A percentile compares a stretch with the other conserved stretches of the same genome.
Conservation (phyloP, 2,888 invertebrate genomes). For the Acheta domesticus region DNA sequence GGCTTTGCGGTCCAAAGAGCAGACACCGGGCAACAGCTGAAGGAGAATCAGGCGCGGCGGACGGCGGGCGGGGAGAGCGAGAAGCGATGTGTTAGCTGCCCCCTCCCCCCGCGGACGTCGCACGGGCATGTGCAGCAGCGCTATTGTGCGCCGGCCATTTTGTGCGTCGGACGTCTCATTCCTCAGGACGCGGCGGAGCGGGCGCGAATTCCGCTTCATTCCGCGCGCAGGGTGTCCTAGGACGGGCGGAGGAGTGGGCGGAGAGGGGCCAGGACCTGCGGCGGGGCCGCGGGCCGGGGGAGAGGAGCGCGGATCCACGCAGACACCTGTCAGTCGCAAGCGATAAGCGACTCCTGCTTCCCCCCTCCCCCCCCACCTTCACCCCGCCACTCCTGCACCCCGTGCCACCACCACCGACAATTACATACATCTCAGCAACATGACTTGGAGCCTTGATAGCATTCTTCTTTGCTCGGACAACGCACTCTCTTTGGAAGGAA, state of each 20-base stretch:
- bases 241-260: neutral
- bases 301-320: neutral
- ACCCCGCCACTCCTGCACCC: no score
- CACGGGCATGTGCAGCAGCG: neutral
- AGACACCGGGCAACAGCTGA: neutral
- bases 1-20: conserved; percentile 7
- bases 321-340: neutral
- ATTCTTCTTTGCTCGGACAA: no score
- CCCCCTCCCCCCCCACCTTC: no score
- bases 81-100: neutral
- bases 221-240: neutral
- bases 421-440: no score
- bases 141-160: conserved; percentile 5
- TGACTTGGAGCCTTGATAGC: no score
- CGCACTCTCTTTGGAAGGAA: no score
- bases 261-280: neutral
- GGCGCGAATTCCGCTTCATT: neutral
- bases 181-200: neutral
- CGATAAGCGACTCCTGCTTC: neutral
- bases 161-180: neutral
- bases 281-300: neutral
- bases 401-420: no score
- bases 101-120: neutral
- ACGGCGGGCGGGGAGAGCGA: no score
- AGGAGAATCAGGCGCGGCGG: neutral